phyloP scores from a whole-genome alignment of 2,888 invertebrate genomes.

The Pammene aurita region DNA sequence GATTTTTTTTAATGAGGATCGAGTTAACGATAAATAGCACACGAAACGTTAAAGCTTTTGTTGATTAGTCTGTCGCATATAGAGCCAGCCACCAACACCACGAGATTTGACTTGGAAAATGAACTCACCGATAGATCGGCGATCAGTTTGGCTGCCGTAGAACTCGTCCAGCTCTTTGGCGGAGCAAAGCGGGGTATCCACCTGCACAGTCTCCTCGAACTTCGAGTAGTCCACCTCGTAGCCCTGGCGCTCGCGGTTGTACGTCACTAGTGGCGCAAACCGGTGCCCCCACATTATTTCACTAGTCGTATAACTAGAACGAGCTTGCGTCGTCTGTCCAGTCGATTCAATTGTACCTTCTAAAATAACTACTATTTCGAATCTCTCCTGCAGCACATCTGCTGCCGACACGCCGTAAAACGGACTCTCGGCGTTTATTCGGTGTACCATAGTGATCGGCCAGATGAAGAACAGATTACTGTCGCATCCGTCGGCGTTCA shows the following conservation, averaged over 20 bases:
- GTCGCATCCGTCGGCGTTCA: conserved; percentile 89
- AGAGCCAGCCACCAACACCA: conserved; percentile 61
- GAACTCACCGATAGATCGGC: conserved; percentile 82
- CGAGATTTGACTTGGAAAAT: conserved; percentile 54
- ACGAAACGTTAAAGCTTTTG: conserved; percentile 46
- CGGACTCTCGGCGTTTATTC: conserved; percentile 92
- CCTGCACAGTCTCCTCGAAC: conserved; percentile 90
- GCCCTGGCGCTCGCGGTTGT: conserved; percentile 88
- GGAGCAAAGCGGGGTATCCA: conserved; percentile 91
- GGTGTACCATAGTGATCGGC: conserved; percentile 95
- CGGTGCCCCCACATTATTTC: conserved; percentile 93
- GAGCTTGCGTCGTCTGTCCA: conserved; percentile 88
- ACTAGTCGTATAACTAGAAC: conserved; percentile 89
- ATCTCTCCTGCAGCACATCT: conserved; percentile 90
- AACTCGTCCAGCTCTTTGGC: conserved; percentile 86
- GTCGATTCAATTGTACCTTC: conserved; percentile 94
- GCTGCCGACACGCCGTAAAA: conserved; percentile 93
- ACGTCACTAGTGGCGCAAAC: conserved; percentile 88
- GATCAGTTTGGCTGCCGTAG: conserved; percentile 83
- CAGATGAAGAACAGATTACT: conserved; percentile 95
- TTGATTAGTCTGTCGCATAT: conserved; percentile 56
- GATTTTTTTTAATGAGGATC: conserved; percentile 42
- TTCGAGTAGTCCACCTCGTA: conserved; percentile 92
- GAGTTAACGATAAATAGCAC: conserved; percentile 48
- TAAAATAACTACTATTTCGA: conserved; percentile 91